phyloP scores from a whole-genome alignment of 2,113 vertebrate species.

The Stigmatopora argus region DNA sequence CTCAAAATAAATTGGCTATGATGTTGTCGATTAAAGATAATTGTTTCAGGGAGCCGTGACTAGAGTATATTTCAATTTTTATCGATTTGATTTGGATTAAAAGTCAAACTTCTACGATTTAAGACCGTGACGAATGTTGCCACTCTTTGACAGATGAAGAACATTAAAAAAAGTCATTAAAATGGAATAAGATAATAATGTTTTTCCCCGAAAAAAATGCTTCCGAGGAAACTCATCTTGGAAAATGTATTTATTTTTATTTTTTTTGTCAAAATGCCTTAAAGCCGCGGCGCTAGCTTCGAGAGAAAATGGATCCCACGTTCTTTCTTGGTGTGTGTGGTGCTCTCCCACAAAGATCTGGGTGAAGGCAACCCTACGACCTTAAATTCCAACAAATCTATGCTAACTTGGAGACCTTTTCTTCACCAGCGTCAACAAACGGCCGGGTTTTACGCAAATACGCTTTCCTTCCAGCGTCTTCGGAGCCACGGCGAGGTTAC shows the following conservation, averaged over 20 bases:
- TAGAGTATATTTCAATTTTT: not conserved
- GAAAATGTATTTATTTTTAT: constrained; percentile 59
- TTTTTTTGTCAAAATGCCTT: constrained; percentile 53
- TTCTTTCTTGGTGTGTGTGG: constrained; percentile 44
- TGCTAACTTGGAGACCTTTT: too few relatives aligned
- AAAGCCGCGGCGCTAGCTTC: constrained; percentile 65
- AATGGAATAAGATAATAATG: constrained; percentile 63
- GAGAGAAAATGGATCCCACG: constrained; percentile 68
- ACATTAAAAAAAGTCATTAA: constrained; percentile 64
- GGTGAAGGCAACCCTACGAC: not conserved
- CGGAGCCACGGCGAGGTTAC: not conserved
- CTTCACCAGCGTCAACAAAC: too few relatives aligned
- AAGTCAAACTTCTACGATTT: not conserved
- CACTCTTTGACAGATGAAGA: not conserved
- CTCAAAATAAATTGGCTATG: too few relatives aligned
- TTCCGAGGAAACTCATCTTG: constrained; percentile 63
- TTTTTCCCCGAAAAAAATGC: constrained; percentile 62
- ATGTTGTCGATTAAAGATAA: too few relatives aligned
- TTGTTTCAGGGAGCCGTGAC: too few relatives aligned
- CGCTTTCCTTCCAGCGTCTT: too few relatives aligned
- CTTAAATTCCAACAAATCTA: too few relatives aligned
- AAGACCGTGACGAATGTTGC: not conserved
- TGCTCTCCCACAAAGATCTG: constrained; percentile 40
- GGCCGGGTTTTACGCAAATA: not conserved
- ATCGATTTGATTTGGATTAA: too few relatives aligned